Evolutionary conservation across 2,888 invertebrate species (phyloP), one percentile per base, ranked within the genome.

Genomic region (Andricus curvator): DNA sequence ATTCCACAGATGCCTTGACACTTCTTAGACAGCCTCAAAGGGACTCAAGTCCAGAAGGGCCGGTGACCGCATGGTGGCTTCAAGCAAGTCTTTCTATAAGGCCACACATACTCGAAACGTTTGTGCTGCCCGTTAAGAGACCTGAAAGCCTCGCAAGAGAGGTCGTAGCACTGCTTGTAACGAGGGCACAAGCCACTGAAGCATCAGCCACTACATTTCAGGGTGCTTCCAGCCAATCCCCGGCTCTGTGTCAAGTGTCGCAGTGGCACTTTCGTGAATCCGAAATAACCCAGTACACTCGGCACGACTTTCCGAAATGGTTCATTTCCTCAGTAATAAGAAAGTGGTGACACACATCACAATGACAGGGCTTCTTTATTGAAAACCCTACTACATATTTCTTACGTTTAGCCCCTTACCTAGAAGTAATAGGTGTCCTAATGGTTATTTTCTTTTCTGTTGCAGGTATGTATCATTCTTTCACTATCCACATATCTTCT

Each of bases 201-300:
- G 56, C 56, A 74, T 74, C 74, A 56, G 33, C 74, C 33, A 74
- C 74, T 74, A 56, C 74, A 74, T 74, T 74, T 56, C 74, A 74
- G 51, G 51, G 74, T 74, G 56, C 74, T 74, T 56, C 33, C 74
- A 74, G n/a, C 56, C 51, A 74, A 74, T 74, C 74, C n/a, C 48
- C n/a, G 74, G 29, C 74, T 74, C 56, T 74, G 56, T 74, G 74
- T 74, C 74, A 74, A 74, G 74, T 74, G 74, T 51, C n/a, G 29
- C 51, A 29, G 74, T 74, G n/a, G 74, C 74, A 74, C 74, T 74
- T 74, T 74, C 74, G 17, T 51, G 13, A 74, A 33, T 74, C 74
- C 74, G 17, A 56, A 74, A 74, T 74, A 74, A 74, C 74, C 51
- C 56, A 56, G 51, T 56, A 13, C 74, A 74, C 56, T 56, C 33